Conservation (phyloP, 2,888 invertebrate species). For the Cistogaster globosa region DNA sequence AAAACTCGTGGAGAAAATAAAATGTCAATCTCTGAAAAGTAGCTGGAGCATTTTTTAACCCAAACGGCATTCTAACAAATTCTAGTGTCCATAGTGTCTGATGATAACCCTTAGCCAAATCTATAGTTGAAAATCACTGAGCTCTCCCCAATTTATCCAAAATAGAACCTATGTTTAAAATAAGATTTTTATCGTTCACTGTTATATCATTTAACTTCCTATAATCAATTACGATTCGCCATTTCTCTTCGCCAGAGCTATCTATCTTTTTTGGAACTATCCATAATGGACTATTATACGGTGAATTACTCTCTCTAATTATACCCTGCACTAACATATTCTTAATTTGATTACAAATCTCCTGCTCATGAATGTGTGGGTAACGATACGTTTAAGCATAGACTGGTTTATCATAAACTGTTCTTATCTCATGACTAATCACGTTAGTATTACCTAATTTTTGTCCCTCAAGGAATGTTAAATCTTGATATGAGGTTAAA, state of each 20-base stretch:
- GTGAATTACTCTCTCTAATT: neutral
- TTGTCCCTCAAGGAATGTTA: conserved; percentile 29
- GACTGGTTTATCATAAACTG: conserved; percentile 7
- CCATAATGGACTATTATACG: conserved; percentile 10
- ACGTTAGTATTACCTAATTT: conserved; percentile 16
- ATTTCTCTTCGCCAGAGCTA: neutral
- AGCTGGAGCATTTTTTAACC: too few relatives aligned
- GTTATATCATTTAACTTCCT: neutral
- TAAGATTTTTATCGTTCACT: neutral
- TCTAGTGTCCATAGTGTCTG: too few relatives aligned
- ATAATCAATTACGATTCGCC: conserved; percentile 8
- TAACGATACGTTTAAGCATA: conserved; percentile 31
- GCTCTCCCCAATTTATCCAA: too few relatives aligned
- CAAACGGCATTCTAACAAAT: too few relatives aligned
- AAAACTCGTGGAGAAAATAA: too few relatives aligned
- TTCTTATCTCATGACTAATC: conserved; percentile 29
- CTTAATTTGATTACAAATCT: conserved; percentile 3
- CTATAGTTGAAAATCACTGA: too few relatives aligned
- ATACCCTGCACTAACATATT: neutral
- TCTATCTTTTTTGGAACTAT: conserved; percentile 12
- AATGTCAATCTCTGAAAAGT: too few relatives aligned
- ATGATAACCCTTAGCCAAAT: too few relatives aligned
- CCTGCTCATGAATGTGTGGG: conserved; percentile 14
- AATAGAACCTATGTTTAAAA: neutral
- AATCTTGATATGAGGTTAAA: conserved; percentile 7